These are phyloP conservation scores for Cantharis flavilabris DNA, from an alignment of 2,888 invertebrate genomes.

Conservation along the genomic window DNA sequence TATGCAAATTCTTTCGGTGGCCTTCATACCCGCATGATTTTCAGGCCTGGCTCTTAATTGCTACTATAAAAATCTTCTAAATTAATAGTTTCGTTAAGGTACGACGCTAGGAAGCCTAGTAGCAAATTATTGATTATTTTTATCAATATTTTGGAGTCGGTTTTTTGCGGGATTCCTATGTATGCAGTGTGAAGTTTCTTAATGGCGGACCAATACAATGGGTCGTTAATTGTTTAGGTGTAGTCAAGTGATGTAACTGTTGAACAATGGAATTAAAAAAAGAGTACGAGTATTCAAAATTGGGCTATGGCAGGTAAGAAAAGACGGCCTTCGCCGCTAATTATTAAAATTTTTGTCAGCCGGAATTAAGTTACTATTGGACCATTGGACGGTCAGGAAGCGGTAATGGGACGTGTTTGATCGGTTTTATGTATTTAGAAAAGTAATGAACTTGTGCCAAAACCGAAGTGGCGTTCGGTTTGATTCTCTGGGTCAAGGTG, in stretches of 20 bases:
- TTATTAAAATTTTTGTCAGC: not conserved
- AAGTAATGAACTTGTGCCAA: not conserved
- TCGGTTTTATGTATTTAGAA: not conserved
- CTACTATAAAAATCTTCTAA: too few relatives aligned
- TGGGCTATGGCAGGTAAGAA: not conserved
- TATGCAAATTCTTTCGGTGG: not conserved
- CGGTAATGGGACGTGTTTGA: not conserved
- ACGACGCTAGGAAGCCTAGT: not conserved
- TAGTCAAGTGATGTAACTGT: not conserved
- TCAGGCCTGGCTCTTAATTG: not conserved
- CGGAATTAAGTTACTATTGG: not conserved
- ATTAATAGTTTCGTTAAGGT: not conserved
- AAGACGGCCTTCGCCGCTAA: not conserved
- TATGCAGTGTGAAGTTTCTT: not conserved
- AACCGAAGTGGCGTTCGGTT: not conserved
- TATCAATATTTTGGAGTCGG: not conserved
- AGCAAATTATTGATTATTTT: not conserved
- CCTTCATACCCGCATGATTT: not conserved
- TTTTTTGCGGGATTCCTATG: not conserved
- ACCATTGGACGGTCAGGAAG: not conserved
- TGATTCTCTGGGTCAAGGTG: not conserved
- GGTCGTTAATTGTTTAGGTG: not conserved
- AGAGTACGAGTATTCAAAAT: not conserved
- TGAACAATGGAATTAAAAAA: not conserved
- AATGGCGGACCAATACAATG: not conserved